phyloP scores from a whole-genome alignment of 1,140 invertebrate species.

The Achroia grisella region DNA sequence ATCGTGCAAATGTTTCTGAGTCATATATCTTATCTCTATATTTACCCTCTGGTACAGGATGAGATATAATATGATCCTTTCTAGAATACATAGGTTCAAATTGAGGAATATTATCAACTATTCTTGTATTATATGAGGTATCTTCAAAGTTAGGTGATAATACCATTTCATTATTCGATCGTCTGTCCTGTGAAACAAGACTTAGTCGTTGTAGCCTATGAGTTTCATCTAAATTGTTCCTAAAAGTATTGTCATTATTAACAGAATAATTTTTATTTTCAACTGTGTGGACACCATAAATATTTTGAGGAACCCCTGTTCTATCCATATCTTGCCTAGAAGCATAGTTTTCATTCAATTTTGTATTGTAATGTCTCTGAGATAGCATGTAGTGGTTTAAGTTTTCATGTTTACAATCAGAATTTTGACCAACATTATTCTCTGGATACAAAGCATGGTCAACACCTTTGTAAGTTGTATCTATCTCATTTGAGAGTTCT shows the following conservation, averaged over 20 bases:
- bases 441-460: conserved; percentile 68
- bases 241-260: conserved; percentile 39
- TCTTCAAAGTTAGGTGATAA: conserved; percentile 49
- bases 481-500: conserved; percentile 58
- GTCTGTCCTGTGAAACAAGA: conserved; percentile 52
- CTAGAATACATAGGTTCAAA: conserved; percentile 46
- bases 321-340: conserved; percentile 42
- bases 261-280: conserved; percentile 43
- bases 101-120: conserved; percentile 34
- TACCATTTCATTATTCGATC: conserved; percentile 43
- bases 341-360: conserved; percentile 52
- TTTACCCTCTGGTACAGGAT: conserved; percentile 36
- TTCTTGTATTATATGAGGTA: conserved; percentile 33
- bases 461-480: conserved; percentile 68
- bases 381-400: conserved; percentile 34
- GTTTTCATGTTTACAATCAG: conserved; percentile 38
- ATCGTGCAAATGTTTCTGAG: conserved; percentile 49
- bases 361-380: conserved; percentile 41
- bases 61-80: conserved; percentile 42
- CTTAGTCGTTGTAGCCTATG: conserved; percentile 52
- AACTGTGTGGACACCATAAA: conserved; percentile 29
- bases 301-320: conserved; percentile 28
- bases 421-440: conserved; percentile 34
- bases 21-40: conserved; percentile 52
- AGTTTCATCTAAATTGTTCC: conserved; percentile 39